Evolutionary conservation across 2,797 vertebrate genomes (phyloP), one percentile per base, ranked within the genome.

Genomic region (Paguma larvata): DNA sequence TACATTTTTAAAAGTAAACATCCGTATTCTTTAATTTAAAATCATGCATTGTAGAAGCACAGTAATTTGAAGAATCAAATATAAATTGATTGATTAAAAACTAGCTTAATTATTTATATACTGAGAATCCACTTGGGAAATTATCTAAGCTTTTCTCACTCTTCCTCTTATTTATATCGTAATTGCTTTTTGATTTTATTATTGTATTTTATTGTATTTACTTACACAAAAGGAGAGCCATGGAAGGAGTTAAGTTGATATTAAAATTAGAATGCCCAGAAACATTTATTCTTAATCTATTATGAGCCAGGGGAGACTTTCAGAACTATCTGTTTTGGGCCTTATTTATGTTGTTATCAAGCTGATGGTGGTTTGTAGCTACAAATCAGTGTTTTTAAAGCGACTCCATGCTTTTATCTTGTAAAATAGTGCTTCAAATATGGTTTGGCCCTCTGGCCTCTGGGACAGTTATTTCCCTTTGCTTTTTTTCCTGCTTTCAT

Each of bases 11-110:
- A 88, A 96, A 95, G 73, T 46, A 86, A 30, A 25, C 13, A 87
- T 91, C 46, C 27, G 18, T 92, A 23, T 92, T 95, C 73, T 95
- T 63, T 56, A 59, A 88, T 87, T 97, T 94, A 93, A 93, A 95
- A 82, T n/a, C 12, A 77, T 83, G 46, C 6, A 91, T 96, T 91
- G 2, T 87, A 15, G 44, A 78, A 92, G 11, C 70, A 92, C 10
- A 94, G 19, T 90, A 85, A 93, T 85, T 89, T 89, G n/a, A 93
- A 97, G 79, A 93, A n/a, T 94, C 25, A 67, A 79, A 92, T 18
- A 30, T 48, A 46, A 75, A 75, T 30, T 75, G 41, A 48, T 75
- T 67, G n/a, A 67, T 68, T 77, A 32, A 72, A 93, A 72, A 23
- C 91, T 53, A 90, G 6, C n/a, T 83, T 89, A 18, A 27, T 95